Conservation (phyloP, 2,797 vertebrate species). For the Nyctalus aviator region DNA sequence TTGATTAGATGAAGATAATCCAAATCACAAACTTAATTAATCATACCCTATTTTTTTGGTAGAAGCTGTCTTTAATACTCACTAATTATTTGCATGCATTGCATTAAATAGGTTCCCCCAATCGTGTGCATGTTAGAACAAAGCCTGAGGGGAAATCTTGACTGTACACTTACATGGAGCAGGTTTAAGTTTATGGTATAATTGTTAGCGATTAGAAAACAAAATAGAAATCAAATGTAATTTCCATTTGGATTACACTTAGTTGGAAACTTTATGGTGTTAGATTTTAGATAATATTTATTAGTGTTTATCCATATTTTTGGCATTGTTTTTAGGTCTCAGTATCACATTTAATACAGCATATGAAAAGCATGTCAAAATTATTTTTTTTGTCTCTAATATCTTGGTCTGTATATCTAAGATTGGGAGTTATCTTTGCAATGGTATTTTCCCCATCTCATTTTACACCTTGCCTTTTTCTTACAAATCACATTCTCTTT, state of each 20-base stretch:
- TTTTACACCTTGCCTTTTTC: conserved; percentile 81
- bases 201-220: conserved; percentile 41
- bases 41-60: background rate
- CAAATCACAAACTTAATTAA: conserved; percentile 10
- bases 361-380: conserved; percentile 66
- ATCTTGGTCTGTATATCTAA: conserved; percentile 64
- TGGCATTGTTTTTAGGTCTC: background rate
- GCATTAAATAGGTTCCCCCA: background rate
- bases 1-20: conserved; percentile 47
- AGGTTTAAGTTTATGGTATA: conserved; percentile 19
- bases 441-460: conserved; percentile 74
- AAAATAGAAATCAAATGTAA: conserved; percentile 47
- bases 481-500: conserved; percentile 78
- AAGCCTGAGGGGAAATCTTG: background rate
- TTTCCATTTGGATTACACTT: conserved; percentile 26
- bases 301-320: conserved; percentile 4
- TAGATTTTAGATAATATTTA: background rate
- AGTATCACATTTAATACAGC: conserved; percentile 42
- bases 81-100: background rate
- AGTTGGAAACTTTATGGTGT: conserved; percentile 25
- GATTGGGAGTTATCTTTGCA: conserved; percentile 67
- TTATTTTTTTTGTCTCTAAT: conserved; percentile 65
- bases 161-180: background rate
- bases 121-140: background rate
- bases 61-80: conserved; percentile 27